Percentiles rank a stretch among this genome's conserved stretches.
Conservation (phyloP, 2,113 vertebrate species). For the Capricornis sumatraensis region DNA sequence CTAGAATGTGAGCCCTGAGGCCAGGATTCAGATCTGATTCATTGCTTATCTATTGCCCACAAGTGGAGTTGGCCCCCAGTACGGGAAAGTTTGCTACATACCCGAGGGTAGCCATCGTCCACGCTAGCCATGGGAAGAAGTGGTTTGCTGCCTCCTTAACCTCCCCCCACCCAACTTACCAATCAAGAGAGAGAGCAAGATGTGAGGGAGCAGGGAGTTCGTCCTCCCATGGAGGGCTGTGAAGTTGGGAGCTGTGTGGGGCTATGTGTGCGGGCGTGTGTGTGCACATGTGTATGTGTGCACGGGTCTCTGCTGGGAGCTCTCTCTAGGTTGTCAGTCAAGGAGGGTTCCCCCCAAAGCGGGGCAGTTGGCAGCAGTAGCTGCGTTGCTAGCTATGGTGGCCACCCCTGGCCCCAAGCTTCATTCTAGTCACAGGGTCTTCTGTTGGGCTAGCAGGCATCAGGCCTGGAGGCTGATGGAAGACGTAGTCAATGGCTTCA, state of each 20-base stretch:
- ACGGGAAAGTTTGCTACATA: not conserved
- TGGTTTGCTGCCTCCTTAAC: not conserved
- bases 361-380: not conserved
- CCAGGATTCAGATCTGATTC: not conserved
- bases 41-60: not conserved
- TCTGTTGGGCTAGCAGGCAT: not conserved
- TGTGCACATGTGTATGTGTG: too few species aligned
- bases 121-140: not conserved
- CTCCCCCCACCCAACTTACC: not conserved
- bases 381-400: not conserved
- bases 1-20: not conserved
- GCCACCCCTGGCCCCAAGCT: not conserved
- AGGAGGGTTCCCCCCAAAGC: not conserved
- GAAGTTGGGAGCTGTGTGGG: not conserved
- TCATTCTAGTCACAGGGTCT: not conserved
- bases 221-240: not conserved
- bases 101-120: not conserved
- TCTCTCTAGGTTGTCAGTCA: not conserved
- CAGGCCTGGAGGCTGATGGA: not conserved
- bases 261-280: too few species aligned
- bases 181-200: not conserved
- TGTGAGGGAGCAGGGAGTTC: not conserved
- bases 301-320: not conserved
- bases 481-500: not conserved
- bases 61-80: not conserved